Base-by-base conservation (phyloP, 2,797 vertebrate species). In the Xyrichtys novacula region DNA sequence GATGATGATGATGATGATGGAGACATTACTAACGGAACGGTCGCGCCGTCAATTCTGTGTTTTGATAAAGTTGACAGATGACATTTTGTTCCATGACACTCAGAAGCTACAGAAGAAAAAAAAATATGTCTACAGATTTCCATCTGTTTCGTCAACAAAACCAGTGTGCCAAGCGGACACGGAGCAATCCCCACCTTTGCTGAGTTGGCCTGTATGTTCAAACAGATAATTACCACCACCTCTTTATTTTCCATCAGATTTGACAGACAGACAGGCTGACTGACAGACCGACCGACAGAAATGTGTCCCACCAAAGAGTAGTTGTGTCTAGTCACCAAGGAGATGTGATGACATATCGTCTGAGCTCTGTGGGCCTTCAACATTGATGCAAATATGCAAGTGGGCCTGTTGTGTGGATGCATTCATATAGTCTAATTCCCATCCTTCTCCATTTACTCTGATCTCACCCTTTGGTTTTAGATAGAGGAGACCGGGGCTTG, bases 61-160 rank as follows among this genome's bases (percentile, higher is more conserved):
- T 52, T 59, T 73, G 79, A 76, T 70, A 8, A 75, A 77, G 57
- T 64, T 69, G 68, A 59, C 64, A 83, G 74, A 86, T 83, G 81
- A 90, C 87, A 86, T 83, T 84, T 85, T 38, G 28, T 56, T 71
- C 62, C 76, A 5, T 32, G 46, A 83, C 66, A 75, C 57, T 25
- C 26, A 58, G 15, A 60, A 32, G 55, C n/a, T 69, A 26, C 54
- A 48, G 22, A 14, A 36, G 29, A 22, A 34, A 16, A 7, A 6
- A 17, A 17, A 32, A 0, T 20, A 63, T 11, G 53, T 47, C 50
- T 36, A 15, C 15, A 7, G 46, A 53, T 63, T 68, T 56, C 1
- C 10, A 10, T 43, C 43, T 65, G 28, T 7, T 26, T 36, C 9
- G 7, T 43, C 28, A 10, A 28, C n/a, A 23, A 29, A 70, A 43